Base-by-base conservation (phyloP, 1,140 invertebrate species). In the Cotesia vestalis region DNA sequence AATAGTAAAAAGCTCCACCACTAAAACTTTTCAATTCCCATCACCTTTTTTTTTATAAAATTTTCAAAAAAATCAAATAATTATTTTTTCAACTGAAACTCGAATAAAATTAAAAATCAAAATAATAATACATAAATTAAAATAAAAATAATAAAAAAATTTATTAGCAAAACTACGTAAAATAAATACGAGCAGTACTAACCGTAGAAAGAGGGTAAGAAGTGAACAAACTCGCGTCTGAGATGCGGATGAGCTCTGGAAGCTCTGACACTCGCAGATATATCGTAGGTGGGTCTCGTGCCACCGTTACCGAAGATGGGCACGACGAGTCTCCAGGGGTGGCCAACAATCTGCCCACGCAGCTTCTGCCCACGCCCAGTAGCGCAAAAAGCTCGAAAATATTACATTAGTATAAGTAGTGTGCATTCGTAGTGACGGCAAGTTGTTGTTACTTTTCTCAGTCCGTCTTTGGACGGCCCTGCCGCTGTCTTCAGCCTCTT, bases 271-370 rank as follows among this genome's bases (percentile, higher is more conserved):
- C 82, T 80, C 79, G 71, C 82, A 82, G 83, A 81, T 85, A 83
- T 85, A 85, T 85, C 80, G 79, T 81, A 79, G 76, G 81, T 77
- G 77, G 40, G 67, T 62, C 75, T 78, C 76, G 70, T 78, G 69
- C 70, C 78, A 78, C 78, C 78, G 84, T 78, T 85, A 85, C 84
- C 84, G 78, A 85, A 85, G 79, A 85, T 85, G 84, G 84, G 83
- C 84, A 85, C 83, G 81, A 76, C 76, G 82, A 84, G 80, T 83
- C 77, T 85, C 83, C 80, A 85, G 83, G 83, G 83, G 79, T 84
- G 78, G 81, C 82, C 83, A 83, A 80, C 77, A 76, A 62, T 78
- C 83, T 82, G 79, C 83, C 84, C 83, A 85, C 84, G 77, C 78
- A 51, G 36, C 51, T 59, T 11, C 75, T 72, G 72, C 78, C 80